Evolutionary conservation across 2,113 vertebrate species (phyloP).

Genomic region (Orientallactaga bullata): DNA sequence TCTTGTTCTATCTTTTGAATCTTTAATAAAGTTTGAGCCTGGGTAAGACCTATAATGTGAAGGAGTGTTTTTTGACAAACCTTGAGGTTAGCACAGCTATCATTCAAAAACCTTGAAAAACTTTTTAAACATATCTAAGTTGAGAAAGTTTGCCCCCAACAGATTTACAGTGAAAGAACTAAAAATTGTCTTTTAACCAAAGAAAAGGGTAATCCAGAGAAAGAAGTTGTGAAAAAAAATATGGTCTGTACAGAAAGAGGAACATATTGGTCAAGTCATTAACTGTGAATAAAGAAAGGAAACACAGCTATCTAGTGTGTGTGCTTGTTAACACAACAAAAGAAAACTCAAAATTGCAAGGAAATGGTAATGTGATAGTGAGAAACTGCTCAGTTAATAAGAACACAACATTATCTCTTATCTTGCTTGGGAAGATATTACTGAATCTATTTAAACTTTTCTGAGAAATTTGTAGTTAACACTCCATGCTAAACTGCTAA

Average conservation of each 20-base stretch:
- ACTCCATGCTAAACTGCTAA: background rate
- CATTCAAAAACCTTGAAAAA: constrained; percentile 40
- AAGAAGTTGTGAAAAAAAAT: background rate
- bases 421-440: constrained; percentile 8
- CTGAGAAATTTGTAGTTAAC: background rate
- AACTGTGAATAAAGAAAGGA: constrained; percentile 1
- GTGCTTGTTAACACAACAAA: background rate
- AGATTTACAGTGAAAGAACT: background rate
- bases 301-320: background rate
- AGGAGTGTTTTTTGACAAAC: constrained; percentile 9
- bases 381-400: background rate
- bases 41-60: constrained; percentile 13
- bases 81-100: constrained; percentile 7
- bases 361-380: background rate
- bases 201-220: constrained; percentile 4
- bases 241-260: background rate
- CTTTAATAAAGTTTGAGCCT: constrained; percentile 50
- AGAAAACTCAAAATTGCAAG: background rate
- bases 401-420: background rate
- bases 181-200: background rate
- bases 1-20: constrained; percentile 36
- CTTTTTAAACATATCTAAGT: background rate
- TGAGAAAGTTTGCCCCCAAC: constrained; percentile 18
- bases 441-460: background rate
- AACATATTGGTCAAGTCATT: constrained; percentile 12